Percentiles rank a stretch among this genome's conserved stretches.
Evolutionary conservation across 2,888 invertebrate genomes (phyloP).

Genomic region (Apodemia hepburni): DNA sequence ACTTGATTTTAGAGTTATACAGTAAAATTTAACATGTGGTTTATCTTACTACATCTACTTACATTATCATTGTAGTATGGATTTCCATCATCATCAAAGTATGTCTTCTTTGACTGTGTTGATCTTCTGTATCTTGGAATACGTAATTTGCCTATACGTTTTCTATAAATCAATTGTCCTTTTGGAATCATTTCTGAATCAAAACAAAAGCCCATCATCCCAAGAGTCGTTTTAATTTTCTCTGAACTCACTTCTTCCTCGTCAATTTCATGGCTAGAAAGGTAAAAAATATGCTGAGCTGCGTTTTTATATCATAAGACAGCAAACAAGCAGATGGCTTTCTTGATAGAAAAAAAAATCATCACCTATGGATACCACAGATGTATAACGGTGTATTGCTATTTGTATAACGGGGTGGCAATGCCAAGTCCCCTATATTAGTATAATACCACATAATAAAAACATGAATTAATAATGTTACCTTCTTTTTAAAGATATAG

Average conservation of each 20-base stretch:
- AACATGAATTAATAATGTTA: too few species aligned
- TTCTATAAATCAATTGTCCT: conserved; percentile 83
- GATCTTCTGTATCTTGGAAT: conserved; percentile 60
- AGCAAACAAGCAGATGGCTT: too few species aligned
- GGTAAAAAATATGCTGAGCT: too few species aligned
- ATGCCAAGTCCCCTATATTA: too few species aligned
- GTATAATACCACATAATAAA: too few species aligned
- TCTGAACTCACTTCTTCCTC: conserved; percentile 72
- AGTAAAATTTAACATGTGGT: too few species aligned
- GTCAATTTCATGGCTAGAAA: conserved; percentile 77
- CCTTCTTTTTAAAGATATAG: conserved; percentile 78
- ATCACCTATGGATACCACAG: too few species aligned
- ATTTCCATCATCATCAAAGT: conserved; percentile 85
- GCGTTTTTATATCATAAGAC: too few species aligned
- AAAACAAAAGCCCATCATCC: conserved; percentile 80
- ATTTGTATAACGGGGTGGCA: too few species aligned
- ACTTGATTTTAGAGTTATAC: too few species aligned
- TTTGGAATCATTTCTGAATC: conserved; percentile 52
- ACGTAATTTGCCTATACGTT: conserved; percentile 80
- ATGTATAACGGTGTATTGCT: too few species aligned
- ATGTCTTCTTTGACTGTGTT: conserved; percentile 74
- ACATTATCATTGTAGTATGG: conserved; percentile 59
- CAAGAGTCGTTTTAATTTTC: conserved; percentile 82
- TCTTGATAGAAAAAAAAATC: too few species aligned
- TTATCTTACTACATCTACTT: conserved; percentile 21